phyloP scores from a whole-genome alignment of 2,113 vertebrate species.

The Anser brachyrhynchus region DNA sequence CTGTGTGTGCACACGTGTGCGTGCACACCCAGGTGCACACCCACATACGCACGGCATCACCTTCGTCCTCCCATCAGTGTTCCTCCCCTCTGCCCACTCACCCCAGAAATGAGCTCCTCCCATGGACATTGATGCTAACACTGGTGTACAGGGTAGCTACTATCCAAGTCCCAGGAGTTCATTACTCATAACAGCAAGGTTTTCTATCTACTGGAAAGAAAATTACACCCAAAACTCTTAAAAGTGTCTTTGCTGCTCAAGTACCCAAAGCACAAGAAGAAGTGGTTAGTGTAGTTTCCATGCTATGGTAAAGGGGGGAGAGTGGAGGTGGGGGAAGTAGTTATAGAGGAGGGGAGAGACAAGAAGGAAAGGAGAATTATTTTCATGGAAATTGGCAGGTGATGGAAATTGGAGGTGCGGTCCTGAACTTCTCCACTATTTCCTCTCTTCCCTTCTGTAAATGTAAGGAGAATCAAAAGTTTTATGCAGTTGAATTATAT shows the following conservation, averaged over 20 bases:
- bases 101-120: neutral
- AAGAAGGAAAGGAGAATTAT: neutral
- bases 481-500: rapidly evolving
- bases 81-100: too few relatives aligned
- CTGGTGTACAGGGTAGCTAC: neutral
- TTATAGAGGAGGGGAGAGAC: neutral
- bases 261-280: neutral
- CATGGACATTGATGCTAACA: neutral
- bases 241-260: neutral
- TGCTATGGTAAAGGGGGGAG: neutral
- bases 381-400: neutral
- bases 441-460: neutral
- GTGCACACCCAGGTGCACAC: neutral
- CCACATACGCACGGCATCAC: rapidly evolving
- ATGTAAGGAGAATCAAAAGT: neutral
- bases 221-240: neutral
- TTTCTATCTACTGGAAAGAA: neutral
- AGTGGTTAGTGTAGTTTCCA: neutral
- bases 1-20: neutral
- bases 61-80: neutral
- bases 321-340: rapidly evolving
- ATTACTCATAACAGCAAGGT: neutral
- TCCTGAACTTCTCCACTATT: neutral
- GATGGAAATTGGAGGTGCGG: neutral
- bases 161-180: neutral